phyloP scores from a whole-genome alignment of 53 echinoderm and acorn worm species.

The Temnopleurus reevesii region DNA sequence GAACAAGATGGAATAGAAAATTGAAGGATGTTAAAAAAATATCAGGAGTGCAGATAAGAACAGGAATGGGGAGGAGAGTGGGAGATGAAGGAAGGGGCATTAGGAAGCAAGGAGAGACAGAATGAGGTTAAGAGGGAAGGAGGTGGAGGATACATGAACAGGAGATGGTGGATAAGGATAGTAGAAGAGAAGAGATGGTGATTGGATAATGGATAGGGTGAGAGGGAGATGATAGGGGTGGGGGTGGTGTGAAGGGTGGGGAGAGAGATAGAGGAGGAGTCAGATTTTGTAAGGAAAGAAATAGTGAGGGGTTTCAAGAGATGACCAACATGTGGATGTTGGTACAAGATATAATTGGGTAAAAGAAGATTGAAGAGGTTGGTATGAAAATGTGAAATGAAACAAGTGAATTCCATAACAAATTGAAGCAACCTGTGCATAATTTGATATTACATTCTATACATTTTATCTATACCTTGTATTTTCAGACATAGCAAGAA shows the following conservation, averaged over 20 bases:
- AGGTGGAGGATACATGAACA: neutral
- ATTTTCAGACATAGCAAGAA: too few species aligned
- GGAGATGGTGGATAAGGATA: neutral
- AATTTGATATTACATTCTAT: too few species aligned
- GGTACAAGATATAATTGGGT: too few species aligned
- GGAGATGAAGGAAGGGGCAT: neutral
- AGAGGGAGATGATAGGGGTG: neutral
- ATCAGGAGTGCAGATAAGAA: neutral
- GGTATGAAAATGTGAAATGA: too few species aligned
- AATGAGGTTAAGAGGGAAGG: neutral
- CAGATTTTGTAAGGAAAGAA: neutral
- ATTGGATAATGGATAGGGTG: neutral
- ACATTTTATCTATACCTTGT: too few species aligned
- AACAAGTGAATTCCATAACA: too few species aligned
- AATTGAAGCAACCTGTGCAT: too few species aligned
- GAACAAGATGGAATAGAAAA: neutral
- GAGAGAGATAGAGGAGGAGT: neutral
- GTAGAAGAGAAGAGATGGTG: neutral
- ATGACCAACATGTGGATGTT: neutral
- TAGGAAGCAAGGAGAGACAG: neutral
- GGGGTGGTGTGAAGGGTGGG: neutral
- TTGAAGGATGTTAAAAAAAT: neutral
- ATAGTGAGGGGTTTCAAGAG: neutral
- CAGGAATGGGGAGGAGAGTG: neutral
- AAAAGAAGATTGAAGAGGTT: too few species aligned